A percentile compares a stretch with the other conserved stretches of the same genome.
These are phyloP conservation scores for Diachasmimorpha longicaudata DNA, from an alignment of 1,140 invertebrate species.

Conservation along the genomic window DNA sequence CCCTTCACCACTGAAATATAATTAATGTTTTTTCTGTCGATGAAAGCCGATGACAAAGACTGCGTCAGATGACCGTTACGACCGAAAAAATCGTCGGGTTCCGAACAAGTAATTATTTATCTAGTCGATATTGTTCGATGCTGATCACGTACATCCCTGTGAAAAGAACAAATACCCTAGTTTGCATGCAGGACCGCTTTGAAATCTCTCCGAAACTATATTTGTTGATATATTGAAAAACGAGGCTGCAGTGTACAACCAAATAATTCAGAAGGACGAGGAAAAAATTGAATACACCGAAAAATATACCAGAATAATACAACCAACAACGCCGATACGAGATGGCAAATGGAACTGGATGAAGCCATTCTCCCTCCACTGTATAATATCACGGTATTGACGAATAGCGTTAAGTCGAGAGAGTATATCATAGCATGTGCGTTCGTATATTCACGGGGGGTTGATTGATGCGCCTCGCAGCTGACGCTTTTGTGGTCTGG, in stretches of 20 bases:
- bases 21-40: too few relatives aligned
- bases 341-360: not conserved
- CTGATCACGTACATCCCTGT: not conserved
- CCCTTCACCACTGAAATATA: too few relatives aligned
- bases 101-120: not conserved
- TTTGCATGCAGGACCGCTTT: not conserved
- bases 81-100: not conserved
- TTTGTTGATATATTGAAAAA: not conserved
- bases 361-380: not conserved
- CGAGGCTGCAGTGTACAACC: not conserved
- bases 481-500: not conserved
- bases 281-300: too few relatives aligned
- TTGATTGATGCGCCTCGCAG: conserved; percentile 1
- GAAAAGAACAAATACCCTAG: not conserved
- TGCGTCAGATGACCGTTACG: too few relatives aligned
- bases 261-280: too few relatives aligned
- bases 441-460: not conserved
- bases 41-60: too few relatives aligned
- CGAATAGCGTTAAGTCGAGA: not conserved
- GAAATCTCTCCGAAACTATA: not conserved
- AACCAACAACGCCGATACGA: not conserved
- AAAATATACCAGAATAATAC: too few relatives aligned
- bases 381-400: not conserved
- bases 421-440: not conserved
- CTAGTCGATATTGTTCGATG: not conserved